Evolutionary conservation across 2,797 vertebrate species (phyloP).

Genomic region (Moxostoma hubbsi): DNA sequence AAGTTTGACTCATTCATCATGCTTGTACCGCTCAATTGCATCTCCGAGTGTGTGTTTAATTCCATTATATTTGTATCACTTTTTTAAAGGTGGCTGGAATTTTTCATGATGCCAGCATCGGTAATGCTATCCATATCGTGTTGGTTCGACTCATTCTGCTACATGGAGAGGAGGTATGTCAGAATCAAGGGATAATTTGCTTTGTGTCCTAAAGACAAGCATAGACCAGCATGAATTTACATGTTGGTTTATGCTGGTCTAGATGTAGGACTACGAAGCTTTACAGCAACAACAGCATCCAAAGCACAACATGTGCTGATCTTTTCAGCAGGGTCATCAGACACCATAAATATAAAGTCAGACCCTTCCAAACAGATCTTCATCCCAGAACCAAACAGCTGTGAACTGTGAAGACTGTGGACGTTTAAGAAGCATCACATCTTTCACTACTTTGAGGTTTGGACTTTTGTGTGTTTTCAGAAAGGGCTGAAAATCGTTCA

Average conservation of each 20-base stretch:
- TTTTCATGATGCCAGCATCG: constrained; percentile 95
- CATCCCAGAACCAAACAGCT: no score
- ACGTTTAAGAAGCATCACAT: no score
- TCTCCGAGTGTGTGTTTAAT: not conserved
- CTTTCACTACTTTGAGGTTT: not conserved
- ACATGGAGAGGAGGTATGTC: constrained; percentile 91
- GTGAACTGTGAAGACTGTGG: no score
- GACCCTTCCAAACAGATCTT: no score
- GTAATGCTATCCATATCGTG: constrained; percentile 94
- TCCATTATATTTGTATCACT: constrained; percentile 18
- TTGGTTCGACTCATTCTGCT: constrained; percentile 93
- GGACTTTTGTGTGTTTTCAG: constrained; percentile 68
- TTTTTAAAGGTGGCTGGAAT: constrained; percentile 87
- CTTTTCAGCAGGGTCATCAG: not conserved
- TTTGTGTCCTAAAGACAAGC: not conserved
- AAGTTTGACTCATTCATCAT: not conserved
- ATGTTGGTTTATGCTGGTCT: not conserved
- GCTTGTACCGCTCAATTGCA: not conserved
- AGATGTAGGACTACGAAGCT: not conserved
- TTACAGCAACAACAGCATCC: not conserved
- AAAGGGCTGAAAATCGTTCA: constrained; percentile 95
- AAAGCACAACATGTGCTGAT: not conserved
- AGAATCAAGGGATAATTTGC: not conserved
- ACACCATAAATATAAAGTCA: not conserved
- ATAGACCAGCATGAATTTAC: not conserved